Base-by-base conservation (phyloP, 2,113 vertebrate genomes). In the Pygoscelis adeliae region DNA sequence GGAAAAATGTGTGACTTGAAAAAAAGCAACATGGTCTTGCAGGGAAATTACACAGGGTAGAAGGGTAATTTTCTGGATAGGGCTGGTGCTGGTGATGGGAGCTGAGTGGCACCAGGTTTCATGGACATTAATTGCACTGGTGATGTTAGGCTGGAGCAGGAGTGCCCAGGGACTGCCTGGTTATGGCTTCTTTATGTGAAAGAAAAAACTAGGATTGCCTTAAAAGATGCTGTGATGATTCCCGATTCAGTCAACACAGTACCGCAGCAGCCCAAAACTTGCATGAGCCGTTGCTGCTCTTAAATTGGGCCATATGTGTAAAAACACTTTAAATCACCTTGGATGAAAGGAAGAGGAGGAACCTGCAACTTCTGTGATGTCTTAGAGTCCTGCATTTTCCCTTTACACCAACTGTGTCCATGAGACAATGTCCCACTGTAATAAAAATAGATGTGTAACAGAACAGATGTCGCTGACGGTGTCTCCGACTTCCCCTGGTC, bases 381-480 rank as follows among this genome's bases (percentile, higher is more conserved):
- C 32, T 22, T 61, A 47, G 34, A 69, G 23, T 40, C 40, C 55
- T 62, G 56, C 32, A 55, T 55, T 70, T 62, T 20, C 29, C 6
- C 19, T 76, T 53, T 40, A 32, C n/a, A 73, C 32, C 36, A 52
- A 6, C 71, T 16, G 10, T 55, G n/a, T 7, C 52, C 12, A 7
- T 20, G 36, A 72, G 26, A 44, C 0, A 0, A 50, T 52, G 22
- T 52, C 19, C 36, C 11, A 30, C 9, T 30, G 20, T 7, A 29
- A 53, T 53, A 53, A 25, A 67, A 73, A 13, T 25, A 34, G 78
- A 26, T 10, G 17, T 17, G 19, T 6, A 38, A 72, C 3, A 17
- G 23, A 73, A 36, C 16, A 32, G 19, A 5, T 61, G 44, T 18
- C 2, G 0, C 21, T 67, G 50, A 1, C 1, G 7, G 10, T 27